Percentiles rank a stretch among this genome's conserved stretches.
These are phyloP conservation scores for Otis tarda DNA, from an alignment of 2,113 vertebrate species.

Conservation along the genomic window DNA sequence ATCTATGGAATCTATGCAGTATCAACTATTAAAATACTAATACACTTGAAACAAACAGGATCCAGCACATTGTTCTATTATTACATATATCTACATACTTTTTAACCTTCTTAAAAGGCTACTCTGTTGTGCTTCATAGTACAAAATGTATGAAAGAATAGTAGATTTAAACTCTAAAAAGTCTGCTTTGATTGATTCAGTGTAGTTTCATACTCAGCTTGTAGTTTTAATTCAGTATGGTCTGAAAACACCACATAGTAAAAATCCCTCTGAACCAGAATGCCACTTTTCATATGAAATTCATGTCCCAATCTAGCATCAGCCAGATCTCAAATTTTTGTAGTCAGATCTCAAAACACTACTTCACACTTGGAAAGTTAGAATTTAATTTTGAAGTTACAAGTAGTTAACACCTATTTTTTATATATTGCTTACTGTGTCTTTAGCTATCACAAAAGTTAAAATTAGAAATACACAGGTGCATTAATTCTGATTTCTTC, in stretches of 20 bases:
- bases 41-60: background rate
- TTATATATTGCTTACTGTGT: background rate
- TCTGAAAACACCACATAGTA: background rate
- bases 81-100: background rate
- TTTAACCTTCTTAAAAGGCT: background rate
- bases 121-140: background rate
- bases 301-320: fast-evolving
- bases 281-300: background rate
- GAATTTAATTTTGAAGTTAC: background rate
- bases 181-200: background rate
- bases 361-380: background rate
- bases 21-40: conserved; percentile 42
- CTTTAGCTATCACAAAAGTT: background rate
- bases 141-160: background rate
- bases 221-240: background rate
- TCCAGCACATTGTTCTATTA: background rate
- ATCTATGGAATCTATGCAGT: background rate
- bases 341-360: background rate
- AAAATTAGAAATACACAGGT: background rate
- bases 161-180: background rate
- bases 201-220: background rate
- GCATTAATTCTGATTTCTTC: background rate
- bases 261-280: background rate
- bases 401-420: background rate
- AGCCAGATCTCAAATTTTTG: background rate